Conservation (phyloP, 2,888 invertebrate genomes). For the Oligia latruncula region DNA sequence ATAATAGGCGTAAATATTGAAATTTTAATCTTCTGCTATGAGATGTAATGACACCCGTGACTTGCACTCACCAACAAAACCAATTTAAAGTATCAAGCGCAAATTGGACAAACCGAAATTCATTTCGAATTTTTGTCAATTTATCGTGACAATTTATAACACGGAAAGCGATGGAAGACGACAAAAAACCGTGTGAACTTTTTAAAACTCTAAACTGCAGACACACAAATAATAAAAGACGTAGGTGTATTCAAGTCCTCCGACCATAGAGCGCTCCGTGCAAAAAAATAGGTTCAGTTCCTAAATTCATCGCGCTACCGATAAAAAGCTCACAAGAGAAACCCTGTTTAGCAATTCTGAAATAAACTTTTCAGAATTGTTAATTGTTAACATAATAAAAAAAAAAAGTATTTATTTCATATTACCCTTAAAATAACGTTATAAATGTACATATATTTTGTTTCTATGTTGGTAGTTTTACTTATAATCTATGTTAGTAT, state of each 20-base stretch:
- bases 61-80: constrained; percentile 72
- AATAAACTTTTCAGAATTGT: background rate
- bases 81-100: constrained; percentile 72
- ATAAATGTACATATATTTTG: too few relatives aligned
- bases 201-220: constrained; percentile 24
- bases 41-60: constrained; percentile 66
- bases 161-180: constrained; percentile 43
- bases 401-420: too few relatives aligned
- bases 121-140: constrained; percentile 68
- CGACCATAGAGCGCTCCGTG: too few relatives aligned
- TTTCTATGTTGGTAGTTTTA: too few relatives aligned
- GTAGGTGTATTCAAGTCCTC: background rate
- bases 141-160: constrained; percentile 58
- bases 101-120: constrained; percentile 71
- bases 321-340: background rate
- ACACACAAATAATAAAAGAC: background rate
- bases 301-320: background rate
- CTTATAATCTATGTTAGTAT: too few relatives aligned
- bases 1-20: constrained; percentile 15
- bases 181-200: constrained; percentile 35
- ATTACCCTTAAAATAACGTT: too few relatives aligned
- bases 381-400: too few relatives aligned
- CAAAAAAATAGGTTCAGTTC: background rate
- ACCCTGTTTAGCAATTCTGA: background rate
- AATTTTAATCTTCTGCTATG: constrained; percentile 24